A percentile compares a stretch with the other conserved stretches of the same genome.
Evolutionary conservation across 1,140 invertebrate species (phyloP).

Genomic region (Drosophila albomicans): DNA sequence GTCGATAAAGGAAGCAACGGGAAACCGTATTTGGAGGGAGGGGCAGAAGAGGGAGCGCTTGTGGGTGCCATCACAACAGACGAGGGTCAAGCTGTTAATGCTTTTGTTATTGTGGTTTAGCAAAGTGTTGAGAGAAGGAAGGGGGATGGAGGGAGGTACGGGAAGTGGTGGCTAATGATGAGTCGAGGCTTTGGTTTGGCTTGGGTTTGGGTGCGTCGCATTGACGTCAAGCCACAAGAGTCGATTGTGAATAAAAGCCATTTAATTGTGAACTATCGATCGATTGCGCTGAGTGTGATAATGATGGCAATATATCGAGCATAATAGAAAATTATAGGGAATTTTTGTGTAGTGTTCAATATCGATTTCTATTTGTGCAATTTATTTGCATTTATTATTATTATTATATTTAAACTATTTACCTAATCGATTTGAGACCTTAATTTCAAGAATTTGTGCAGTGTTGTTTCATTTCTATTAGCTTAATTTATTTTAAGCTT

Average conservation of each 20-base stretch:
- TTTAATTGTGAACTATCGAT: conserved; percentile 16
- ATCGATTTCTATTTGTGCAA: too few relatives aligned
- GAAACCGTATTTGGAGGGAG: conserved; percentile 25
- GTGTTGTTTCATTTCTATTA: too few relatives aligned
- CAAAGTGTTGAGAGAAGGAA: not conserved
- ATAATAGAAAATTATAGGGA: not conserved
- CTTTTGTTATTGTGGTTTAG: conserved; percentile 40
- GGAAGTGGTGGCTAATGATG: conserved; percentile 34
- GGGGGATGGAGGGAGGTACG: conserved; percentile 6
- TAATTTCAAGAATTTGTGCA: too few relatives aligned
- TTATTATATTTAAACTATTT: too few relatives aligned
- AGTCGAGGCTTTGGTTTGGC: conserved; percentile 25
- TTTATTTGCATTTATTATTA: too few relatives aligned
- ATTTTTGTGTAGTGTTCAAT: not conserved
- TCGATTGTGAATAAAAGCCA: conserved; percentile 14
- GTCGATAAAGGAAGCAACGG: conserved; percentile 60
- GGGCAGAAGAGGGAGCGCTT: not conserved
- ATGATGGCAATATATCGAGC: not conserved
- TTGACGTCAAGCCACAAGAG: conserved; percentile 49
- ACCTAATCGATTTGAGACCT: too few relatives aligned
- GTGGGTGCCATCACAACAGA: conserved; percentile 22
- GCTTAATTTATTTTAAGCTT: too few relatives aligned
- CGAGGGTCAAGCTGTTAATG: conserved; percentile 40
- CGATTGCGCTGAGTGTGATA: not conserved
- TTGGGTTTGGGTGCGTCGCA: conserved; percentile 33